Conservation (phyloP, 2,113 vertebrate species). For the Phrynocephalus versicolor region DNA sequence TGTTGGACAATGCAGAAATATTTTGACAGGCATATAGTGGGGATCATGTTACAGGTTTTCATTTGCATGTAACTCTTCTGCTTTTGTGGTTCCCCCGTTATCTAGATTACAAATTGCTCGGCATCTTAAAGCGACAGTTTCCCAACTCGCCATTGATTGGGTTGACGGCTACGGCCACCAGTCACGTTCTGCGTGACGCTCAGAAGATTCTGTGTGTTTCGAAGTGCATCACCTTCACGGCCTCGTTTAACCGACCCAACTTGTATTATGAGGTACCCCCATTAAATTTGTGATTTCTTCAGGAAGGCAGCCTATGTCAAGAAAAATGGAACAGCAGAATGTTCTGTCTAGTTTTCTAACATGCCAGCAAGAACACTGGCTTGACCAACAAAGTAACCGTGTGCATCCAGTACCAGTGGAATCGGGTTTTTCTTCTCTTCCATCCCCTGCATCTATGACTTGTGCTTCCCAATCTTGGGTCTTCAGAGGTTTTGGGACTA, state of each 20-base stretch:
- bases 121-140: constrained; percentile 96
- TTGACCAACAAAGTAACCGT: neutral
- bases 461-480: no score
- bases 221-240: constrained; percentile 85
- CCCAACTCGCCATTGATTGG: constrained; percentile 86
- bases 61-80: neutral
- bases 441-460: no score
- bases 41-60: neutral
- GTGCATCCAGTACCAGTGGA: no score
- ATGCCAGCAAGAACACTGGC: neutral
- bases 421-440: no score
- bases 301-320: neutral
- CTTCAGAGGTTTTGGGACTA: no score
- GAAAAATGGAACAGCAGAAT: neutral
- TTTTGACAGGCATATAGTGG: neutral
- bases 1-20: neutral
- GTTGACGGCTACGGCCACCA: constrained; percentile 94
- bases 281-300: constrained; percentile 9
- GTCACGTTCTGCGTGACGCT: constrained; percentile 88
- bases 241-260: constrained; percentile 93
- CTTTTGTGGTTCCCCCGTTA: neutral
- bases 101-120: constrained; percentile 93
- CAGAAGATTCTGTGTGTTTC: constrained; percentile 89
- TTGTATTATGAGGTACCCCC: constrained; percentile 90
- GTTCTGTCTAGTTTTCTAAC: neutral